Percentiles rank a stretch among this genome's conserved stretches.
These are phyloP conservation scores for Sebastes elongatus DNA, from an alignment of 2,797 vertebrate genomes.

Conservation along the genomic window DNA sequence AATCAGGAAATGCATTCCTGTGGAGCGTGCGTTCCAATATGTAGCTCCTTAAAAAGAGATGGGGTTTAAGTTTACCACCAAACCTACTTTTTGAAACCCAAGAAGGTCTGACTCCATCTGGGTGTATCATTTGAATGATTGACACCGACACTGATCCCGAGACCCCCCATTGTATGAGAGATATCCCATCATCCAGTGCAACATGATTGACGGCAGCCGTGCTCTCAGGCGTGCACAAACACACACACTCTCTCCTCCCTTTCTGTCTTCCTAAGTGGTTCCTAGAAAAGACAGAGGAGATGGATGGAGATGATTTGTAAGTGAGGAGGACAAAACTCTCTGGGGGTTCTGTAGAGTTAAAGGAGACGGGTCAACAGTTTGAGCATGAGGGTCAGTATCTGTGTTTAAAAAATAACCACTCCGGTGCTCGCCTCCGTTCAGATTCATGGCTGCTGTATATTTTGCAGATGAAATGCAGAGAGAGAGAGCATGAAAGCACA, in stretches of 20 bases:
- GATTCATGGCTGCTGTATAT: conserved; percentile 32
- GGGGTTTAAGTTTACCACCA: conserved; percentile 51
- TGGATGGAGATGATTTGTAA: conserved; percentile 33
- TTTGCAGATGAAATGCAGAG: conserved; percentile 43
- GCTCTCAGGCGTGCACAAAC: background rate
- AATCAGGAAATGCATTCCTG: conserved; percentile 42
- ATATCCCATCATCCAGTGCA: conserved; percentile 14
- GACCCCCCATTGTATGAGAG: conserved; percentile 3
- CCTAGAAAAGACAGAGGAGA: background rate
- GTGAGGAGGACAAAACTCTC: conserved; percentile 10
- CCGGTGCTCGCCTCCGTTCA: conserved; percentile 9
- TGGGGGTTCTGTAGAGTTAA: conserved; percentile 19
- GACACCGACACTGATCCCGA: conserved; percentile 18
- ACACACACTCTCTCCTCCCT: background rate
- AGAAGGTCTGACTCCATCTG: conserved; percentile 36
- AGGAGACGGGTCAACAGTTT: conserved; percentile 33
- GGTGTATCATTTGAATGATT: conserved; percentile 32
- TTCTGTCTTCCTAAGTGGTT: background rate
- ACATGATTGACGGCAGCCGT: conserved; percentile 1
- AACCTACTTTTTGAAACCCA: conserved; percentile 42
- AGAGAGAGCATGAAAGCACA: conserved; percentile 34
- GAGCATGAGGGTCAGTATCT: conserved; percentile 49
- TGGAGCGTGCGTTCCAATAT: conserved; percentile 26
- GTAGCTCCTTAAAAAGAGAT: conserved; percentile 13
- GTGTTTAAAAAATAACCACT: conserved; percentile 45